A percentile compares a stretch with the other conserved stretches of the same genome.
These are phyloP conservation scores for Bombus superbus DNA, from an alignment of 1,140 invertebrate species.

Conservation along the genomic window DNA sequence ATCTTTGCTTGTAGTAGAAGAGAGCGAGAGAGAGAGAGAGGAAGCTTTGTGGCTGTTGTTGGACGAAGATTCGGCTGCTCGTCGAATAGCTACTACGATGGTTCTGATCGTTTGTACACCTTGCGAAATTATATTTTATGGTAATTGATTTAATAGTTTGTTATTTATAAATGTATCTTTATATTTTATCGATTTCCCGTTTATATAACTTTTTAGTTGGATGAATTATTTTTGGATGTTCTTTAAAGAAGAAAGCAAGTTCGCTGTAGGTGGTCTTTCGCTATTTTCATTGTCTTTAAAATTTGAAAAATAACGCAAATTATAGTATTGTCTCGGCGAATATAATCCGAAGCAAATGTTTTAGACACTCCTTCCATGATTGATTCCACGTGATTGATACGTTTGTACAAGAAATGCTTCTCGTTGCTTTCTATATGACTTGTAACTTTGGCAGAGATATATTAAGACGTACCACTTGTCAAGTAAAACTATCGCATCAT, in stretches of 20 bases:
- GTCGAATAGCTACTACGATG: not conserved
- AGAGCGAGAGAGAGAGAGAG: not conserved
- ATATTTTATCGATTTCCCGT: not conserved
- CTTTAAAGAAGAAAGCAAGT: too few species aligned
- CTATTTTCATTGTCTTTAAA: not conserved
- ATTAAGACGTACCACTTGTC: conserved; percentile 1
- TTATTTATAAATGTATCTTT: too few species aligned
- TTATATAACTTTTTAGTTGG: not conserved
- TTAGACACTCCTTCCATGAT: not conserved
- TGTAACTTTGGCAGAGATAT: not conserved
- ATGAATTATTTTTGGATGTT: too few species aligned
- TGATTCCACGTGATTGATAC: not conserved
- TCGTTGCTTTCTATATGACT: not conserved
- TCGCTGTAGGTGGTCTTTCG: too few species aligned
- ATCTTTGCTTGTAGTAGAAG: not conserved
- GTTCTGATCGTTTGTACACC: not conserved
- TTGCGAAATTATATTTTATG: not conserved
- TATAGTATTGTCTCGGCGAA: not conserved
- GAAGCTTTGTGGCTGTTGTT: too few species aligned
- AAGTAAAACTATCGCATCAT: not conserved
- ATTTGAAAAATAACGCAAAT: not conserved
- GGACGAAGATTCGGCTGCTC: not conserved
- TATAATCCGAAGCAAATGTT: not conserved
- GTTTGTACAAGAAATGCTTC: not conserved
- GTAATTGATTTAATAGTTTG: not conserved